Conservation (phyloP, 2,797 vertebrate genomes). For the Amazona finschi region DNA sequence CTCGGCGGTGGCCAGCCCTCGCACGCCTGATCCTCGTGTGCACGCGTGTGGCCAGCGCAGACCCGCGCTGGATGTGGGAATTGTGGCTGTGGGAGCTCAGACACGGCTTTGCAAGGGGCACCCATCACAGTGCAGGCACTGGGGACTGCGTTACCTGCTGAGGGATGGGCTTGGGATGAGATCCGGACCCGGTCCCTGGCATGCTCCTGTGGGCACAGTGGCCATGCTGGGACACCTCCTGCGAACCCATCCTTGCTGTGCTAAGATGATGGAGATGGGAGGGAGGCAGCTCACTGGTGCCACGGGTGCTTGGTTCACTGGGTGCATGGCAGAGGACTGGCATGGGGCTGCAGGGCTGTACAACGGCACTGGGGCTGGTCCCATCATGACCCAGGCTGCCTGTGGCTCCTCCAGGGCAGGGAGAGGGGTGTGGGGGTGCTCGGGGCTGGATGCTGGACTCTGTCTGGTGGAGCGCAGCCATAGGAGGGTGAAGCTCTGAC, state of each 20-base stretch:
- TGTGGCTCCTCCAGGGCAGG: accelerated
- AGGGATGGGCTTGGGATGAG: neutral
- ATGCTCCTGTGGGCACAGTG: accelerated
- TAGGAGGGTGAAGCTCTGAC: neutral
- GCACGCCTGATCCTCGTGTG: slow-evolving; percentile 16
- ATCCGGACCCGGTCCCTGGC: accelerated
- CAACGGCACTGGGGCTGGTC: neutral
- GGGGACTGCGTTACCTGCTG: neutral
- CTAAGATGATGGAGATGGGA: neutral
- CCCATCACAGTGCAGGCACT: neutral
- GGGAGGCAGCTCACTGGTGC: neutral
- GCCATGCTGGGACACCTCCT: accelerated
- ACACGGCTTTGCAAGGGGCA: accelerated
- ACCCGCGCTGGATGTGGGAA: accelerated
- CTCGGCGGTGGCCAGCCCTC: slow-evolving; percentile 29
- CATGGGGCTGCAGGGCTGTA: accelerated
- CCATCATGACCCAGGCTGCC: accelerated
- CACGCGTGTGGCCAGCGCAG: neutral
- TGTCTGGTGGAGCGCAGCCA: neutral
- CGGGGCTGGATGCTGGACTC: neutral
- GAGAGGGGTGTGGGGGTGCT: neutral
- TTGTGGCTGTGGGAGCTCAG: neutral
- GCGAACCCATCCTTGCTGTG: accelerated
- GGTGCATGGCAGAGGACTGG: neutral
- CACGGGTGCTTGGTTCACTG: accelerated